These are phyloP conservation scores for Odontomyia ornata DNA, from an alignment of 2,888 invertebrate species.

Conservation along the genomic window DNA sequence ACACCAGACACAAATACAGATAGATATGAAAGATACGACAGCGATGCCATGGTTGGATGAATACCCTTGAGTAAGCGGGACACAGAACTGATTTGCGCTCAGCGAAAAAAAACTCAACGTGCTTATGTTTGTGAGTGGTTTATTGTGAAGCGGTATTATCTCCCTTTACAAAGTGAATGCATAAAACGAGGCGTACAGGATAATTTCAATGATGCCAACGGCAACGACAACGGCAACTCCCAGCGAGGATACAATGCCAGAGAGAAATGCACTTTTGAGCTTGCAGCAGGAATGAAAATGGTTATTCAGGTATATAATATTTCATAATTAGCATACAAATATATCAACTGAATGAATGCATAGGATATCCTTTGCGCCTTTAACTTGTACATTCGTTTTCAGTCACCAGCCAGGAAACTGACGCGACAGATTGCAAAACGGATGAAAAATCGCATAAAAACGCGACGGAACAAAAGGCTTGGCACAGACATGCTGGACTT, in stretches of 20 bases:
- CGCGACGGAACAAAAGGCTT: background rate
- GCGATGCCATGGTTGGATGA: background rate
- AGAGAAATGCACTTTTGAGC: background rate
- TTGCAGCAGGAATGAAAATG: background rate
- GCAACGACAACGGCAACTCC: background rate
- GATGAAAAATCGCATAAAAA: background rate
- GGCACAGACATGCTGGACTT: background rate
- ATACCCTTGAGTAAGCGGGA: background rate
- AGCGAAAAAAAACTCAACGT: background rate
- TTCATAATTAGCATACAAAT: conserved; percentile 40
- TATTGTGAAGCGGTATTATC: conserved; percentile 32
- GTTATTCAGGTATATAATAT: conserved; percentile 34
- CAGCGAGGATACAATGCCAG: background rate
- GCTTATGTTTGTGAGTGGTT: conserved; percentile 25
- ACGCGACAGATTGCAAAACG: background rate
- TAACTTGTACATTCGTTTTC: background rate
- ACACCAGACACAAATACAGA: conserved; percentile 25
- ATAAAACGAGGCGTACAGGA: background rate
- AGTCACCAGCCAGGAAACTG: conserved; percentile 14
- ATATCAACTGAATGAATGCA: conserved; percentile 29
- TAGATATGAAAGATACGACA: background rate
- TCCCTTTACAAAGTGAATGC: conserved; percentile 42
- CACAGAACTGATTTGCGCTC: conserved; percentile 7
- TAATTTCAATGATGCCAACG: background rate
- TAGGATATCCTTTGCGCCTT: conserved; percentile 31